Evolutionary conservation across 2,113 vertebrate species (phyloP).

Genomic region (Stigmatopora argus): DNA sequence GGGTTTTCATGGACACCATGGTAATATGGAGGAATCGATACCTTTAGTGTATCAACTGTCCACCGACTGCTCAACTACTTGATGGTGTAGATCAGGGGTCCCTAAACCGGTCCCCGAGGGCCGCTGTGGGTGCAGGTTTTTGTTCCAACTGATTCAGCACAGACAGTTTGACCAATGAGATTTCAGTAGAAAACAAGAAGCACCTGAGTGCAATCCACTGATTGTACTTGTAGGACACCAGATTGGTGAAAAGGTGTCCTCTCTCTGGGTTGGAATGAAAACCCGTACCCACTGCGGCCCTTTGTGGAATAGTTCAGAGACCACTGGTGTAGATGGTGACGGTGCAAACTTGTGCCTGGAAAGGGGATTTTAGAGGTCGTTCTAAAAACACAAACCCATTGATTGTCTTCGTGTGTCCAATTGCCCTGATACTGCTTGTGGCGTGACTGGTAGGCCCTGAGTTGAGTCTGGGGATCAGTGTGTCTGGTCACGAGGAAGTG

Average conservation of each 20-base stretch:
- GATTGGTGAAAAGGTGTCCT: too few species aligned
- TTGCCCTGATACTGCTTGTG: conserved; percentile 25
- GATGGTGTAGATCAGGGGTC: conserved; percentile 3
- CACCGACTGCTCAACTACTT: conserved; percentile 24
- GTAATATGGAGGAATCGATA: conserved; percentile 58
- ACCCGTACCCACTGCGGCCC: too few species aligned
- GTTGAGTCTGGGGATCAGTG: conserved; percentile 12
- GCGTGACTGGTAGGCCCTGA: conserved; percentile 40
- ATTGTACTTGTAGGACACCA: too few species aligned
- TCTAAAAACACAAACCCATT: conserved; percentile 36
- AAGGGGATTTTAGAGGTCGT: conserved; percentile 6
- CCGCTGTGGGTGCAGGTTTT: too few species aligned
- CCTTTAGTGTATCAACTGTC: conserved; percentile 23
- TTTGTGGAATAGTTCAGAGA: too few species aligned
- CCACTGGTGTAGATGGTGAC: conserved; percentile 1
- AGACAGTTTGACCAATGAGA: too few species aligned
- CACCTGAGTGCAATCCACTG: too few species aligned
- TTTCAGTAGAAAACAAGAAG: too few species aligned
- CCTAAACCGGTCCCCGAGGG: too few species aligned
- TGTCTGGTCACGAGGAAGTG: conserved; percentile 8
- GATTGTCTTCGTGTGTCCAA: conserved; percentile 28
- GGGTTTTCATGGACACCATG: conserved; percentile 41
- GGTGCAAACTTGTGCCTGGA: conserved; percentile 1
- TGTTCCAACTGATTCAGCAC: too few species aligned
- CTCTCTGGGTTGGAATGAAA: too few species aligned